These are phyloP conservation scores for Platorchestia sp. DNA, from an alignment of 1,140 invertebrate species.

Conservation along the genomic window DNA sequence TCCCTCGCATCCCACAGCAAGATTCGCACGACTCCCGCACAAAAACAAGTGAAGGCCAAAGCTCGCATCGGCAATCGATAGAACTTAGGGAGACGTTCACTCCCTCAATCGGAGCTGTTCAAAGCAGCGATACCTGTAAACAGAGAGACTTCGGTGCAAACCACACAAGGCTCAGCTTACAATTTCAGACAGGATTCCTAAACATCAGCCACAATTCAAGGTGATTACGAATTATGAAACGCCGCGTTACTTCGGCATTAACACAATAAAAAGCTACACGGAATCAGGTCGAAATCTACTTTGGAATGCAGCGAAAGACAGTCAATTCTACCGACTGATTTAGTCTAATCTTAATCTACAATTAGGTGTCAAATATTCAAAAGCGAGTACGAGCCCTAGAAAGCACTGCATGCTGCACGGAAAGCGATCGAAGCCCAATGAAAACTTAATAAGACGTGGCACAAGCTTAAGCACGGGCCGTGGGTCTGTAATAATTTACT, in stretches of 20 bases:
- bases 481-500: neutral
- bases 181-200: neutral
- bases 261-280: neutral
- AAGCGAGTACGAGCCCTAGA: neutral
- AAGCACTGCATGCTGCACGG: neutral
- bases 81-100: constrained; percentile 3
- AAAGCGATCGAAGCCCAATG: neutral
- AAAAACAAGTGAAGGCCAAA: constrained; percentile 40
- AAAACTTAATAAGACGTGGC: neutral
- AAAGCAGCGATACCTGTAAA: neutral
- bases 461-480: neutral
- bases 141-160: neutral
- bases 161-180: neutral
- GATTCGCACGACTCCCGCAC: neutral
- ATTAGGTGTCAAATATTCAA: constrained; percentile 11
- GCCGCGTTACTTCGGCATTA: neutral
- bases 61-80: constrained; percentile 21
- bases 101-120: constrained; percentile 21
- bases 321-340: neutral
- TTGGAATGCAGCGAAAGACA: neutral
- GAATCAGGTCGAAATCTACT: neutral
- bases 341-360: neutral
- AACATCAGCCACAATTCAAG: neutral
- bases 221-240: neutral
- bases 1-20: constrained; percentile 22